These are phyloP conservation scores for Lithophane ornitopus DNA, from an alignment of 2,888 invertebrate species.

Conservation along the genomic window DNA sequence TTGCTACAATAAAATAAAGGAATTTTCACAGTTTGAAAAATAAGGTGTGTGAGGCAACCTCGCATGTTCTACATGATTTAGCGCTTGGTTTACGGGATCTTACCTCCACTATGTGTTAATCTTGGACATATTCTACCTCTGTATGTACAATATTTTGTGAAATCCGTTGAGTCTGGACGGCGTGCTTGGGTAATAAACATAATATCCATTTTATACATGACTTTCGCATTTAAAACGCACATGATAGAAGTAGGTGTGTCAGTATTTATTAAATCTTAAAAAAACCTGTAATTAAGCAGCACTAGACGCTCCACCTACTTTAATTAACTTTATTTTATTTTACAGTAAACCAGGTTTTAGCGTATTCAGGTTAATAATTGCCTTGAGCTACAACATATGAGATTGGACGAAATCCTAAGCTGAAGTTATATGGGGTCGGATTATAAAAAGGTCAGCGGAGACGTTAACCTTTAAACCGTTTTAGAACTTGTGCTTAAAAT, in stretches of 20 bases:
- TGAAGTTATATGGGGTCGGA: neutral
- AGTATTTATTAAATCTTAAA: neutral
- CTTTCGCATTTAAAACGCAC: neutral
- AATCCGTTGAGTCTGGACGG: neutral
- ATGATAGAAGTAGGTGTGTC: neutral
- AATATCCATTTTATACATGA: conserved; percentile 6
- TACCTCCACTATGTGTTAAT: conserved; percentile 12
- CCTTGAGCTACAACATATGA: neutral
- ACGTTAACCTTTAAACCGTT: neutral
- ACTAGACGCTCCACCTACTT: neutral
- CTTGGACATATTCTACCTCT: conserved; percentile 5
- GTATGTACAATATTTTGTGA: neutral
- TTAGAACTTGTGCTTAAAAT: neutral
- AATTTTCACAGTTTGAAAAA: neutral
- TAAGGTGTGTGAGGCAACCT: conserved; percentile 3
- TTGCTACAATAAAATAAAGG: neutral
- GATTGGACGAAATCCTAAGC: conserved; percentile 13
- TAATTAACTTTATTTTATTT: neutral
- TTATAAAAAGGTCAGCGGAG: neutral
- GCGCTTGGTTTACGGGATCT: neutral
- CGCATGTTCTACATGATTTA: conserved; percentile 28
- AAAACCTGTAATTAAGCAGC: neutral
- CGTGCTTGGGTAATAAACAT: conserved; percentile 5
- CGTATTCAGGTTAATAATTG: neutral
- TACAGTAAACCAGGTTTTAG: neutral